Evolutionary conservation across 2,888 invertebrate genomes (phyloP), one percentile per base, ranked within the genome.

Genomic region (Tridacna crocea): DNA sequence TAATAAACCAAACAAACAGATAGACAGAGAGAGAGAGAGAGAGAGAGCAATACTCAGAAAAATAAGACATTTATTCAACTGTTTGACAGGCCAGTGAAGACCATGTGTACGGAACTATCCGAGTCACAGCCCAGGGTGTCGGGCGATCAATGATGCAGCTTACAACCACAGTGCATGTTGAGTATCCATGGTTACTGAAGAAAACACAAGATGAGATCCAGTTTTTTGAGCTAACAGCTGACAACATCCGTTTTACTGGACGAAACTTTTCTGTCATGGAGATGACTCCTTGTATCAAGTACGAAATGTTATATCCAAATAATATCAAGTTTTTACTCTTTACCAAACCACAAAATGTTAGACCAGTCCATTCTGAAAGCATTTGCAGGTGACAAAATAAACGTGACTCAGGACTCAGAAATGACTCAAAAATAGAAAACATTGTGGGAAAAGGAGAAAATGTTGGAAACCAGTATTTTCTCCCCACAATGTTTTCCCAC

Each of bases 131-230:
- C 0, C 97, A 97, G 93, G 99, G 99, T 87, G 97, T 98, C 4
- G 99, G 99, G n/a, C 97, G 97, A 95, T 98, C 98, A 6, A 96
- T 99, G 91, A 95, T 99, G 88, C 98, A 99, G 92, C 97, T 99
- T 96, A 97, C 97, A 55, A 92, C 92, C 6, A 90, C 89, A 17
- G 91, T 92, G 26, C 93, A 94, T 87, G 94, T 94, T 24, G 94
- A 94, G 78, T 93, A 92, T 74, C 60, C 72, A 0, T 87, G 83
- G 85, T 84, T 90, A 27, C 63, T 91, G 73, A 87, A 90, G 17
- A 22, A 77, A 13, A 86, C 88, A 4, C 82, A 88, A 0, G 88
- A 89, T 75, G 60, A 55, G 4, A 88, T 88, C 0, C 81, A 87
- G 78, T 92, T 92, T 83, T 99, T 98, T 95, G 96, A 96, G 83